phyloP scores from a whole-genome alignment of 2,797 vertebrate species.

The Enteromius anoplus region DNA sequence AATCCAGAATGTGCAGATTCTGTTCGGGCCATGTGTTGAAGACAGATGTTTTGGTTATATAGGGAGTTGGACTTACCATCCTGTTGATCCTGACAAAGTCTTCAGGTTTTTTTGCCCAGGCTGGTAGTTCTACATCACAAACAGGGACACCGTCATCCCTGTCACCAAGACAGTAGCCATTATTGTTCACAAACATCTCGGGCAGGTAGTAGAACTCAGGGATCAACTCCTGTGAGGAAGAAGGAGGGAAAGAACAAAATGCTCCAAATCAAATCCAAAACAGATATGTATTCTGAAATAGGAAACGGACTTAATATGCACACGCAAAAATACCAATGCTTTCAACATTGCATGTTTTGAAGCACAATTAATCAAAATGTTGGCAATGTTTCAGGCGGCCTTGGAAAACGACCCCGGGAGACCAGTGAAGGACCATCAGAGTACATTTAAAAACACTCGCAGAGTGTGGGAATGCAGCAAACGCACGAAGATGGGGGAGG shows the following conservation, averaged over 20 bases:
- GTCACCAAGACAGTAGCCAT: constrained; percentile 89
- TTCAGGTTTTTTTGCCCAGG: constrained; percentile 96
- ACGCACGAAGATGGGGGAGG: constrained; percentile 8
- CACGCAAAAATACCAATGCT: constrained; percentile 1
- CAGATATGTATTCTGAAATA: not conserved
- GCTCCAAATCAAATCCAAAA: not conserved
- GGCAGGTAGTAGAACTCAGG: constrained; percentile 99
- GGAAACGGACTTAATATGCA: not conserved
- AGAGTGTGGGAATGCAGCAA: constrained; percentile 2
- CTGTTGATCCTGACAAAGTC: constrained; percentile 96
- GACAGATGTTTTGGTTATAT: not conserved
- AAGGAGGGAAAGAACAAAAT: not conserved
- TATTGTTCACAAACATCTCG: constrained; percentile 98
- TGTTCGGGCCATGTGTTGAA: not conserved
- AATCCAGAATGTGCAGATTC: not conserved
- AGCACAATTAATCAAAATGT: constrained; percentile 23
- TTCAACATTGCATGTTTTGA: constrained; percentile 26
- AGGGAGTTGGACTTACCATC: constrained; percentile 82
- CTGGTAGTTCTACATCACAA: constrained; percentile 91
- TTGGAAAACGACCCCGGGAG: constrained; percentile 11
- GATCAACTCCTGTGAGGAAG: constrained; percentile 85
- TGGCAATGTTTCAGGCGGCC: constrained; percentile 12
- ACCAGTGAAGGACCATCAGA: constrained; percentile 28
- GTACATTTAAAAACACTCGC: constrained; percentile 9
- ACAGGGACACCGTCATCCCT: constrained; percentile 87